phyloP scores from a whole-genome alignment of 2,113 vertebrate species.

The Percopsis transmontana region DNA sequence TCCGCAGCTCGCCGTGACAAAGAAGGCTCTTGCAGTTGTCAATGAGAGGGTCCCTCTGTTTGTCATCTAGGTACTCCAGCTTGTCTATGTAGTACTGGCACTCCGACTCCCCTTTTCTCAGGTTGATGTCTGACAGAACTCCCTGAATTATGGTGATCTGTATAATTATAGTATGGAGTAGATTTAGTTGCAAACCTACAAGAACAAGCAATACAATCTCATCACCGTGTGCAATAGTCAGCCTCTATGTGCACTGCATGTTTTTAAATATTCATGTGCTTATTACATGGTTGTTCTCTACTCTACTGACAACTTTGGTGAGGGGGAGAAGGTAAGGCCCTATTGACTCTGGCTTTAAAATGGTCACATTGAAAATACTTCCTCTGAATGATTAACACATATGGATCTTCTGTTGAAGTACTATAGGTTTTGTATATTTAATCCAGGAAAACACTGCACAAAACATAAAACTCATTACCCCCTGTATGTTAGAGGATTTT shows the following conservation, averaged over 20 bases:
- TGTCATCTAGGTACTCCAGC: conserved; percentile 93
- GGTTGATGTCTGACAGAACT: conserved; percentile 92
- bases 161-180: conserved; percentile 20
- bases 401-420: too few relatives aligned
- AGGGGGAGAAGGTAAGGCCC: too few relatives aligned
- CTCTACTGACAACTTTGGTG: not conserved
- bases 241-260: not conserved
- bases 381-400: too few relatives aligned
- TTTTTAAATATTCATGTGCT: not conserved
- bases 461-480: too few relatives aligned
- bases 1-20: conserved; percentile 94
- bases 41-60: conserved; percentile 90
- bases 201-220: not conserved
- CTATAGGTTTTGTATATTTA: too few relatives aligned
- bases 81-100: conserved; percentile 96
- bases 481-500: too few relatives aligned
- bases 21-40: conserved; percentile 87
- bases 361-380: too few relatives aligned
- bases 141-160: conserved; percentile 93
- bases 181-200: not conserved
- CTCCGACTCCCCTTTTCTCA: conserved; percentile 95
- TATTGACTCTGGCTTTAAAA: too few relatives aligned
- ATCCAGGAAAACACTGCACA: too few relatives aligned
- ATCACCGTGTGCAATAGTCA: not conserved
- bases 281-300: not conserved